phyloP scores from a whole-genome alignment of 2,797 vertebrate genomes.

The Channallabes apus region DNA sequence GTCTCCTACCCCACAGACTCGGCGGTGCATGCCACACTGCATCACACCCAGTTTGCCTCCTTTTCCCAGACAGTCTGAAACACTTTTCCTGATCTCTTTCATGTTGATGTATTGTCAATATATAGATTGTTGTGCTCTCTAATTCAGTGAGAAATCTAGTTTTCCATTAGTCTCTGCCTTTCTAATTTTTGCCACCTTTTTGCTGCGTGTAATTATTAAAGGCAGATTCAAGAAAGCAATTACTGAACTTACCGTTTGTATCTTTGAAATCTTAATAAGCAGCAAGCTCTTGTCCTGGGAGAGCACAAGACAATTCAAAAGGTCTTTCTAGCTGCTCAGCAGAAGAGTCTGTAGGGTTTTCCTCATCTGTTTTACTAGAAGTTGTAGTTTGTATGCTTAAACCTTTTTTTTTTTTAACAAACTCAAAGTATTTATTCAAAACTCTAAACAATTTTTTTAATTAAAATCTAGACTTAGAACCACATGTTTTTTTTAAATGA shows the following conservation, averaged over 20 bases:
- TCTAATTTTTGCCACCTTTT: slow-evolving; percentile 83
- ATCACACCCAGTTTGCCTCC: slow-evolving; percentile 85
- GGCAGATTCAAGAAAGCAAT: slow-evolving; percentile 99
- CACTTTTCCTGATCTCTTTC: slow-evolving; percentile 95
- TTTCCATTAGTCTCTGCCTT: slow-evolving; percentile 98
- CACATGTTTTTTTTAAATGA: too few species aligned
- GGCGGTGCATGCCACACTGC: slow-evolving; percentile 76
- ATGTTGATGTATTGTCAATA: slow-evolving; percentile 98
- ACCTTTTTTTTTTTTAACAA: background rate
- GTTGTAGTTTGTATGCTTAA: background rate
- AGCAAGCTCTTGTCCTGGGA: slow-evolving; percentile 65
- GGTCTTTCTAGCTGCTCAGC: slow-evolving; percentile 21
- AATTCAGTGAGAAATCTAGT: slow-evolving; percentile 99
- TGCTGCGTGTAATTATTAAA: slow-evolving; percentile 98
- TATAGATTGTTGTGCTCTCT: slow-evolving; percentile 93
- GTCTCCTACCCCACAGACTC: slow-evolving; percentile 56
- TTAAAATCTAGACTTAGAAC: too few species aligned
- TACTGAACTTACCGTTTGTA: slow-evolving; percentile 88
- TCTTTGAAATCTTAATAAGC: slow-evolving; percentile 97
- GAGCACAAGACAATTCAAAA: slow-evolving; percentile 40
- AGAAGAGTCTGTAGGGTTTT: slow-evolving; percentile 6
- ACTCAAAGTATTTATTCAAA: background rate
- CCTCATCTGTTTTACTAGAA: background rate
- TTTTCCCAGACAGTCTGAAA: slow-evolving; percentile 87
- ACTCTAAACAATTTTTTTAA: too few species aligned